A percentile compares a stretch with the other conserved stretches of the same genome.
These are phyloP conservation scores for Sylvia atricapilla DNA, from an alignment of 2,113 vertebrate species.

Conservation along the genomic window DNA sequence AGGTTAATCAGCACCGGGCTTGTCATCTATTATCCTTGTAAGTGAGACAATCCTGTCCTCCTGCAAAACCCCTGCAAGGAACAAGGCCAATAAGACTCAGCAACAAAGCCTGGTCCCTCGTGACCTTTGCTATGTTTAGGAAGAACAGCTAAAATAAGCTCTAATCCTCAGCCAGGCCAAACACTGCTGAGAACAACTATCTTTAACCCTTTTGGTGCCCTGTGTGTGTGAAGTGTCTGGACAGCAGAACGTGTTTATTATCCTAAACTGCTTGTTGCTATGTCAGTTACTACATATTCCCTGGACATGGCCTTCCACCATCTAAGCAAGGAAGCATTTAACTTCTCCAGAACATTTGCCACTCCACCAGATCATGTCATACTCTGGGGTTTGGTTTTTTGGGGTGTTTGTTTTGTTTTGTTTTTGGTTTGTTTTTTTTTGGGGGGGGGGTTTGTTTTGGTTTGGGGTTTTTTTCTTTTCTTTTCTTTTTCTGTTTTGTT, in stretches of 20 bases:
- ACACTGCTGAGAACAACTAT: constrained; percentile 25
- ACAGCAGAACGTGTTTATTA: not conserved
- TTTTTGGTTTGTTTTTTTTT: no score
- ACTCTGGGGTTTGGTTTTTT: not conserved
- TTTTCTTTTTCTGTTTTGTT: not conserved
- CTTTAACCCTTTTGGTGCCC: constrained; percentile 37
- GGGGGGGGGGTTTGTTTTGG: not conserved
- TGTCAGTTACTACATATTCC: not conserved
- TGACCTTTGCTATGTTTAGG: constrained; percentile 67
- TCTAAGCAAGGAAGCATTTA: not conserved
- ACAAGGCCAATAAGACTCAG: constrained; percentile 44
- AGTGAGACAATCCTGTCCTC: constrained; percentile 47
- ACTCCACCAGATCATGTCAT: not conserved
- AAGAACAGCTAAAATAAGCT: constrained; percentile 65
- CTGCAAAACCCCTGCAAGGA: constrained; percentile 15
- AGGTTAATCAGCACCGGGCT: constrained; percentile 71
- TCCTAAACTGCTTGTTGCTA: not conserved
- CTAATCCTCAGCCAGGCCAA: constrained; percentile 53
- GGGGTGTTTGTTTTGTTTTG: not conserved
- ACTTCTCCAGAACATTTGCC: not conserved
- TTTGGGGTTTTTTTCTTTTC: no score
- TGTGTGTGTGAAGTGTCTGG: not conserved
- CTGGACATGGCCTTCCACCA: not conserved
- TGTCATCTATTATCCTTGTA: constrained; percentile 70
- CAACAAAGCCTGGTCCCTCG: constrained; percentile 8